A percentile compares a stretch with the other conserved stretches of the same genome.
These are phyloP conservation scores for Lamellibrachia luymesi DNA, from an alignment of 1,140 invertebrate genomes.

Conservation along the genomic window DNA sequence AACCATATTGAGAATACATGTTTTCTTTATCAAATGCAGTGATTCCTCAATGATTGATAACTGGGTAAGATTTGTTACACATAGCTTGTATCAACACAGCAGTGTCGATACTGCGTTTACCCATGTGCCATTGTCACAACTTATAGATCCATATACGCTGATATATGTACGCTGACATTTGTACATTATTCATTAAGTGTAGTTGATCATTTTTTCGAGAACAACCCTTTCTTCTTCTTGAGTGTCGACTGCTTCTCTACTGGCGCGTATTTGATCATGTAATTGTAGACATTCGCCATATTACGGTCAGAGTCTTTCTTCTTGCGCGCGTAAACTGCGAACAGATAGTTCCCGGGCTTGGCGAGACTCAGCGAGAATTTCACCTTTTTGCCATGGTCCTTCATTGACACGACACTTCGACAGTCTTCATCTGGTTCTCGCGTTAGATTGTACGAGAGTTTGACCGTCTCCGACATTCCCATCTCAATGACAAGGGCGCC, in stretches of 20 bases:
- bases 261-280: conserved; percentile 44
- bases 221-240: conserved; percentile 16
- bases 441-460: conserved; percentile 48
- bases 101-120: background rate
- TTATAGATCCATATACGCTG: background rate
- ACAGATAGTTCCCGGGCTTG: conserved; percentile 50
- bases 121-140: background rate
- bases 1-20: background rate
- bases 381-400: conserved; percentile 33
- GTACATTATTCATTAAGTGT: background rate
- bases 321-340: conserved; percentile 46
- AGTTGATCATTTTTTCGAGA: conserved; percentile 8
- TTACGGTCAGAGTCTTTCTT: conserved; percentile 37
- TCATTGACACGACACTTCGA: conserved; percentile 41
- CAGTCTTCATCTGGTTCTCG: conserved; percentile 53
- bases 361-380: conserved; percentile 42
- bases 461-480: conserved; percentile 34
- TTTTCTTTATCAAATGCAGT: background rate
- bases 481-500: conserved; percentile 39
- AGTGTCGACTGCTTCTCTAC: conserved; percentile 19
- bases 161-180: background rate
- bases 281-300: conserved; percentile 51
- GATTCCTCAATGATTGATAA: background rate
- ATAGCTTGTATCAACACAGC: background rate
- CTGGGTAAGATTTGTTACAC: background rate